phyloP scores from a whole-genome alignment of 2,888 invertebrate species.

The Lathronympha strigana region DNA sequence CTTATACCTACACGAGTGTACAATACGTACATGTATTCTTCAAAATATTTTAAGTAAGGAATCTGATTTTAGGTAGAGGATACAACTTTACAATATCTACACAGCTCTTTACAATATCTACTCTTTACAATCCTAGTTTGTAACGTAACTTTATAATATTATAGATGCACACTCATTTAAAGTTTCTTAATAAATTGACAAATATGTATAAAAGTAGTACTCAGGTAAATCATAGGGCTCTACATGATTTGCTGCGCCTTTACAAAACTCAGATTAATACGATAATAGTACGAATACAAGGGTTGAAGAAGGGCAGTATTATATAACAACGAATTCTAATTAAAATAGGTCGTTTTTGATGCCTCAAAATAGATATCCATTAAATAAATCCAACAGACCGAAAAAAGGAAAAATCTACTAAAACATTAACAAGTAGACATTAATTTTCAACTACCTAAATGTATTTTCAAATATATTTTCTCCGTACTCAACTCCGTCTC shows the following conservation, averaged over 20 bases:
- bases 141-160: too few relatives aligned
- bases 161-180: too few relatives aligned
- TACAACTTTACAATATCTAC: too few relatives aligned
- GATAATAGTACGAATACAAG: neutral
- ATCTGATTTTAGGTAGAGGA: neutral
- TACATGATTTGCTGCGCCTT: too few relatives aligned
- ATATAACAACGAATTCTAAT: neutral
- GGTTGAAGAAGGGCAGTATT: too few relatives aligned
- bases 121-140: too few relatives aligned
- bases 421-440: neutral
- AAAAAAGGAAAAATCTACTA: neutral
- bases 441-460: constrained; percentile 4
- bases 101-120: neutral
- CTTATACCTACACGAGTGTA: neutral
- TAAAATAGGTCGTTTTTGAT: constrained; percentile 2
- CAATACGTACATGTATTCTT: too few relatives aligned
- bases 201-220: too few relatives aligned
- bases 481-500: neutral
- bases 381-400: neutral
- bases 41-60: neutral
- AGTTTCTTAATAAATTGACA: too few relatives aligned
- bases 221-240: too few relatives aligned
- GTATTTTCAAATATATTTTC: neutral
- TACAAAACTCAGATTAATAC: too few relatives aligned
- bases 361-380: neutral